A percentile compares a stretch with the other conserved stretches of the same genome.
Evolutionary conservation across 2,113 vertebrate genomes (phyloP).

Genomic region (Panthera leo): DNA sequence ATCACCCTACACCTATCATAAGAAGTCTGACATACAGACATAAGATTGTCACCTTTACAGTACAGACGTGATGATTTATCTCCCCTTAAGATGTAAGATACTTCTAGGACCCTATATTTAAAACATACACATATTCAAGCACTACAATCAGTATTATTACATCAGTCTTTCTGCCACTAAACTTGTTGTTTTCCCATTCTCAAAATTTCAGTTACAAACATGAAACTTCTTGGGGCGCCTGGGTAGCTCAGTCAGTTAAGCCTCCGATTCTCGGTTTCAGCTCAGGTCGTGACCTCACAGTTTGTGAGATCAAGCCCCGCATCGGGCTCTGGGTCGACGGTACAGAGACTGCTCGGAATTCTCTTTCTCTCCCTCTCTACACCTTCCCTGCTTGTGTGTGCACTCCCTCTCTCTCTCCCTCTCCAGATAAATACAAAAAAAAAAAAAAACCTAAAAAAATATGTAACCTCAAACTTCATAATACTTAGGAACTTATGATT

Average conservation of each 20-base stretch:
- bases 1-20: background rate
- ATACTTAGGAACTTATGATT: background rate
- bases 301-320: no score
- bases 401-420: no score
- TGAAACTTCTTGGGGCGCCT: background rate
- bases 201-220: conserved; percentile 13
- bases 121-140: background rate
- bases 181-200: background rate
- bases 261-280: no score
- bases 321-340: no score
- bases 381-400: no score
- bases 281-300: no score
- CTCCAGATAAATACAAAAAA: no score
- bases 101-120: background rate
- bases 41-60: background rate
- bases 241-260: no score
- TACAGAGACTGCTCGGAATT: no score
- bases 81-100: background rate
- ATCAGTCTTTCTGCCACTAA: background rate
- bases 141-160: fast-evolving
- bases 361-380: no score
- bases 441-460: background rate
- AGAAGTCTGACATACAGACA: background rate
- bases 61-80: background rate
- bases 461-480: background rate